Evolutionary conservation across 2,888 invertebrate genomes (phyloP).

Genomic region (Lacanobia oleracea): DNA sequence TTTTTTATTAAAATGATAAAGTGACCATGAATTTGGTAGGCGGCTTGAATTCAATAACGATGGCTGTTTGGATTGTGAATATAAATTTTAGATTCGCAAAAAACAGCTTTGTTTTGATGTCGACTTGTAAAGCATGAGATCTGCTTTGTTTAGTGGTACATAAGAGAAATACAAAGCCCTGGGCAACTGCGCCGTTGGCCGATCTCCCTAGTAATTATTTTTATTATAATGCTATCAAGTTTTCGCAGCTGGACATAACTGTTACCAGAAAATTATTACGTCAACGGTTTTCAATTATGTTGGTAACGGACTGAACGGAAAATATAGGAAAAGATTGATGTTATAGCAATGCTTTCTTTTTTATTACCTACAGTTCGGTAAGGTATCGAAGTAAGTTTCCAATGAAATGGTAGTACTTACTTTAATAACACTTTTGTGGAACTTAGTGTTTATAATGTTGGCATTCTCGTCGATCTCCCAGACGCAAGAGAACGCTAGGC

Average conservation of each 20-base stretch:
- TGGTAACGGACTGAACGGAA: background rate
- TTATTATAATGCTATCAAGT: background rate
- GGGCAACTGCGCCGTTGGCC: background rate
- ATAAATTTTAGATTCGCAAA: too few relatives aligned
- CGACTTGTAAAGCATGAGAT: too few relatives aligned
- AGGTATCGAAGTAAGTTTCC: background rate
- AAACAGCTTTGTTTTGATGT: too few relatives aligned
- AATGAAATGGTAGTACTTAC: slow-evolving; percentile 65
- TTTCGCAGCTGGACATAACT: background rate
- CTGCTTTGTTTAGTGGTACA: background rate
- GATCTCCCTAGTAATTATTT: too few relatives aligned
- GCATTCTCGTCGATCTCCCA: slow-evolving; percentile 98
- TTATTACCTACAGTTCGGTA: background rate
- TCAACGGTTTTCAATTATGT: background rate
- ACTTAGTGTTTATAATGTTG: slow-evolving; percentile 94
- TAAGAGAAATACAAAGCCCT: background rate
- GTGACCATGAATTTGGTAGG: too few relatives aligned
- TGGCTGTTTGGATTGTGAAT: too few relatives aligned
- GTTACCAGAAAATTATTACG: background rate
- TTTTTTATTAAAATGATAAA: too few relatives aligned
- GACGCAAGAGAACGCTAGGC: slow-evolving; percentile 98
- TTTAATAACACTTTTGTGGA: slow-evolving; percentile 97
- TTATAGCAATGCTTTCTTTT: background rate
- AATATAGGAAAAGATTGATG: background rate
- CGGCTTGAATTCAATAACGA: too few relatives aligned